Conservation (phyloP, 2,888 invertebrate genomes). For the Sinhomidia bicolor region DNA sequence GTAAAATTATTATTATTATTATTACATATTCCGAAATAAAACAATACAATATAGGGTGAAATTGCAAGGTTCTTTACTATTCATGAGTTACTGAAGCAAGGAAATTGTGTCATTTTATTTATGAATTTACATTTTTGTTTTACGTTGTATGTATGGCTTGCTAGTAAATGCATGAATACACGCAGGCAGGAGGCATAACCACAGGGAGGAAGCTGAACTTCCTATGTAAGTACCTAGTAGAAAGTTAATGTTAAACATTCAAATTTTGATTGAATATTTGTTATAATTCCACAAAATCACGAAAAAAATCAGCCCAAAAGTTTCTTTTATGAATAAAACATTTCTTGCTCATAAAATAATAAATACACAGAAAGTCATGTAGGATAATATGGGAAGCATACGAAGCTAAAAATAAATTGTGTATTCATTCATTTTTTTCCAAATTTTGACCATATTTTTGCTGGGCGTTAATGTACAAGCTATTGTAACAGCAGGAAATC, state of each 20-base stretch:
- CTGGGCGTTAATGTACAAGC: background rate
- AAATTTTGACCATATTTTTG: constrained; percentile 2
- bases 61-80: constrained; percentile 6
- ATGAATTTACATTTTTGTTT: constrained; percentile 23
- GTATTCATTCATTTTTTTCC: no score
- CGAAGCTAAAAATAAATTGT: background rate
- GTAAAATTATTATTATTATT: no score
- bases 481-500: constrained; percentile 33
- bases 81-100: constrained; percentile 25
- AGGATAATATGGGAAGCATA: no score
- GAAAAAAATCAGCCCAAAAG: constrained; percentile 44
- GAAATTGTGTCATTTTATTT: constrained; percentile 23
- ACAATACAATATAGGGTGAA: background rate
- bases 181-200: no score
- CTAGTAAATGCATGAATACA: no score
- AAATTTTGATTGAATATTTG: constrained; percentile 31
- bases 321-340: constrained; percentile 2
- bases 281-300: constrained; percentile 50
- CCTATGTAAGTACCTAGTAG: background rate
- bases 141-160: no score
- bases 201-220: constrained; percentile 37
- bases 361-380: background rate
- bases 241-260: no score
- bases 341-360: background rate
- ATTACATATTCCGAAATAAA: background rate